A percentile compares a stretch with the other conserved stretches of the same genome.
Evolutionary conservation across 2,888 invertebrate species (phyloP).

Genomic region (Stictocephala bisonia): DNA sequence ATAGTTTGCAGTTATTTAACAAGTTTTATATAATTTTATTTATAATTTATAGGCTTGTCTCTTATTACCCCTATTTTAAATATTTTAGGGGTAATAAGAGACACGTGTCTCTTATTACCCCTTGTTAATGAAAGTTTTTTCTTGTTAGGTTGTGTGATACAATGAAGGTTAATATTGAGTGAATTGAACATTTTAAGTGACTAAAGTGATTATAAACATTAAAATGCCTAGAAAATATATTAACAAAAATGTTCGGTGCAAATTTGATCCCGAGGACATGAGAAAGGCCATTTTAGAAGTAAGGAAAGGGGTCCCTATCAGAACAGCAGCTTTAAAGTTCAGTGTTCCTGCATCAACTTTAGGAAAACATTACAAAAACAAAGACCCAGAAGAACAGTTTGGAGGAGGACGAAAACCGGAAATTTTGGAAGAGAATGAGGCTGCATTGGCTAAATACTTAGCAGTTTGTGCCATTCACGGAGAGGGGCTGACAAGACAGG

Average conservation of each 20-base stretch:
- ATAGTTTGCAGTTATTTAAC: too few species aligned
- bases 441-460: background rate
- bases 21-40: too few species aligned
- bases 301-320: background rate
- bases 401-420: background rate
- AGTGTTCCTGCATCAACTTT: background rate
- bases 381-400: background rate
- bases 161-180: too few species aligned
- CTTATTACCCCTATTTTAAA: too few species aligned
- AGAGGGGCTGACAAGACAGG: background rate
- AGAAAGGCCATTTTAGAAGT: background rate
- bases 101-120: too few species aligned
- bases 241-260: background rate
- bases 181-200: background rate
- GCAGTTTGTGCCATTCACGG: background rate
- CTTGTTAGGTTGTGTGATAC: too few species aligned
- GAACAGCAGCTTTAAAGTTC: background rate
- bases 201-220: background rate
- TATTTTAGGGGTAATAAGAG: too few species aligned
- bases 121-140: too few species aligned
- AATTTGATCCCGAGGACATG: background rate
- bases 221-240: background rate
- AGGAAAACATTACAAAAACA: background rate
- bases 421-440: background rate
- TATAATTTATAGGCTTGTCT: too few species aligned